Conservation (phyloP, 2,888 invertebrate species). For the Conops quadrifasciatus region DNA sequence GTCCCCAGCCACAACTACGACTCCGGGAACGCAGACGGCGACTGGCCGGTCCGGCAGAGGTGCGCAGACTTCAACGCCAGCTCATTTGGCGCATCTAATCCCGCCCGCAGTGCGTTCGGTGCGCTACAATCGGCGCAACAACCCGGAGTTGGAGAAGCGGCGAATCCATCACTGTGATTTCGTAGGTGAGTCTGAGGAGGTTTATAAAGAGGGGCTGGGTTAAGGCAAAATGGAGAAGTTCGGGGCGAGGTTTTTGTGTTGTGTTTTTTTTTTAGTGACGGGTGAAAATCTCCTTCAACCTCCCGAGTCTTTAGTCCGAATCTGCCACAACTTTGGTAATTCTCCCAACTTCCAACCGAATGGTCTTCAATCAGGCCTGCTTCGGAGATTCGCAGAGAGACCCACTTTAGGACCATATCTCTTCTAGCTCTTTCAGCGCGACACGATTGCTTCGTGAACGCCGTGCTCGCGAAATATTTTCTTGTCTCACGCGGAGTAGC, state of each 20-base stretch:
- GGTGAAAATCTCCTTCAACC: too few species aligned
- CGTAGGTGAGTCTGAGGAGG: slow-evolving; percentile 72
- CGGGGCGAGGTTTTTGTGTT: neutral
- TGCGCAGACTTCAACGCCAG: slow-evolving; percentile 49
- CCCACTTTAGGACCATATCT: too few species aligned
- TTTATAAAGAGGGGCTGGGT: neutral
- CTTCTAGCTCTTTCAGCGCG: too few species aligned
- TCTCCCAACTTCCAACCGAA: too few species aligned
- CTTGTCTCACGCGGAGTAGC: neutral
- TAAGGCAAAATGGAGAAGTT: too few species aligned
- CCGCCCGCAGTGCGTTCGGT: slow-evolving; percentile 62
- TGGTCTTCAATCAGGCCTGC: too few species aligned
- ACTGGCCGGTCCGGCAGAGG: slow-evolving; percentile 36
- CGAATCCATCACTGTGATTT: slow-evolving; percentile 97
- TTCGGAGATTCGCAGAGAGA: too few species aligned
- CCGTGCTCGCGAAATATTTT: neutral
- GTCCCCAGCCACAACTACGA: slow-evolving; percentile 33
- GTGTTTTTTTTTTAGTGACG: neutral
- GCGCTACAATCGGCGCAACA: slow-evolving; percentile 93
- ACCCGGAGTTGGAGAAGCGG: slow-evolving; percentile 95
- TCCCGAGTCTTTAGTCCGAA: too few species aligned
- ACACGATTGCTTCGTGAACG: too few species aligned
- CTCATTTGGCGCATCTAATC: slow-evolving; percentile 61
- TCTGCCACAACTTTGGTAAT: too few species aligned
- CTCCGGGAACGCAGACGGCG: slow-evolving; percentile 35